A percentile compares a stretch with the other conserved stretches of the same genome.
These are phyloP conservation scores for Pampusana beccarii DNA, from an alignment of 2,113 vertebrate species.

Conservation along the genomic window DNA sequence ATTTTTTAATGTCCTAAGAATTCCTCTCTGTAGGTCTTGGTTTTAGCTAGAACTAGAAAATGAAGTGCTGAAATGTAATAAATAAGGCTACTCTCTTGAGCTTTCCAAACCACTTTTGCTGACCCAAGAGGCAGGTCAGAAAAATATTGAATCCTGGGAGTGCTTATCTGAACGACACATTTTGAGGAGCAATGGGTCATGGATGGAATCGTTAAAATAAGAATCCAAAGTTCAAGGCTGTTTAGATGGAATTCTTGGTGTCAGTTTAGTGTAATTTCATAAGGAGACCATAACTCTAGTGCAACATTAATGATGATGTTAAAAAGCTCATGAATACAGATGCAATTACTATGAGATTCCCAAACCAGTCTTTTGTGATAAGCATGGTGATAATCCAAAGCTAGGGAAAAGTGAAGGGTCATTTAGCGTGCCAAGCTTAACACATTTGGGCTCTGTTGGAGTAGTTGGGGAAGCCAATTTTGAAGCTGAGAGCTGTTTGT, in stretches of 20 bases:
- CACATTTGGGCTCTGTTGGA: conserved; percentile 62
- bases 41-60: conserved; percentile 9
- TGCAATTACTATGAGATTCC: background rate
- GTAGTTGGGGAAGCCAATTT: conserved; percentile 23
- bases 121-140: conserved; percentile 29
- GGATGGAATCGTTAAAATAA: conserved; percentile 34
- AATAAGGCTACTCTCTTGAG: conserved; percentile 9
- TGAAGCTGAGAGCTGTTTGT: conserved; percentile 63
- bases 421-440: conserved; percentile 46
- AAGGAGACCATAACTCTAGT: background rate
- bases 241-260: background rate
- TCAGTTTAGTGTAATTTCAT: conserved; percentile 3
- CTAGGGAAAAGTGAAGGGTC: conserved; percentile 48
- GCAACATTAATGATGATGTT: conserved; percentile 20
- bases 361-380: conserved; percentile 26
- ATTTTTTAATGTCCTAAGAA: background rate
- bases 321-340: conserved; percentile 16
- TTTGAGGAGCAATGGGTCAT: conserved; percentile 16
- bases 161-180: conserved; percentile 19
- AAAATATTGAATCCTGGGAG: conserved; percentile 31
- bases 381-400: conserved; percentile 33
- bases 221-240: conserved; percentile 22
- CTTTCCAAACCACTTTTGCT: conserved; percentile 23
- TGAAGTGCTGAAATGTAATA: conserved; percentile 31
- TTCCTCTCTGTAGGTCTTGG: background rate